phyloP scores from a whole-genome alignment of 2,113 vertebrate genomes.

The Ochotona curzoniae region DNA sequence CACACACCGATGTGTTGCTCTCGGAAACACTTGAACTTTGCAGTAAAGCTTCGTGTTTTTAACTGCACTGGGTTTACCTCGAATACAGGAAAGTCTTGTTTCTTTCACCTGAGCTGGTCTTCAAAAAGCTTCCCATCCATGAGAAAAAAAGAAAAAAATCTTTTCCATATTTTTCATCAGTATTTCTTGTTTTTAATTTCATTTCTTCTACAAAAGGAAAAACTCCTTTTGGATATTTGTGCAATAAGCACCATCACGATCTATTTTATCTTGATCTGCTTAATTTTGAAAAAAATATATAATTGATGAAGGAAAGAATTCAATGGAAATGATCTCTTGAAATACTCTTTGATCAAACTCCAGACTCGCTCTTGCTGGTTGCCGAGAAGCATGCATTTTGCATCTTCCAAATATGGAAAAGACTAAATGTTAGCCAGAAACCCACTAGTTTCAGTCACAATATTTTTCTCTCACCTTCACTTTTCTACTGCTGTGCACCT shows the following conservation, averaged over 20 bases:
- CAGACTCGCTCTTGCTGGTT: background rate
- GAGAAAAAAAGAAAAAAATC: background rate
- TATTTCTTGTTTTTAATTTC: background rate
- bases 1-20: background rate
- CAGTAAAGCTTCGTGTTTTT: background rate
- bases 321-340: background rate
- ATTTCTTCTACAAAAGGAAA: background rate
- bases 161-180: background rate
- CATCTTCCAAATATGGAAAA: background rate
- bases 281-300: background rate
- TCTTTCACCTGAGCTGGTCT: background rate
- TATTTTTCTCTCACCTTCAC: background rate
- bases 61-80: background rate
- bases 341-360: background rate
- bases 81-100: background rate
- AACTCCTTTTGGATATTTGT: background rate
- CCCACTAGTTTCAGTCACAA: background rate
- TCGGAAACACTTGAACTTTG: background rate
- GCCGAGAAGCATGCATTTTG: background rate
- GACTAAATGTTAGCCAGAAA: background rate
- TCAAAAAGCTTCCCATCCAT: background rate
- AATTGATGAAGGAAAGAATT: background rate
- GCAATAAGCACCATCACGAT: background rate
- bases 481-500: background rate
- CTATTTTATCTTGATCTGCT: background rate